Evolutionary conservation across 2,797 vertebrate genomes (phyloP).

Genomic region (Hafferia zeledoni): DNA sequence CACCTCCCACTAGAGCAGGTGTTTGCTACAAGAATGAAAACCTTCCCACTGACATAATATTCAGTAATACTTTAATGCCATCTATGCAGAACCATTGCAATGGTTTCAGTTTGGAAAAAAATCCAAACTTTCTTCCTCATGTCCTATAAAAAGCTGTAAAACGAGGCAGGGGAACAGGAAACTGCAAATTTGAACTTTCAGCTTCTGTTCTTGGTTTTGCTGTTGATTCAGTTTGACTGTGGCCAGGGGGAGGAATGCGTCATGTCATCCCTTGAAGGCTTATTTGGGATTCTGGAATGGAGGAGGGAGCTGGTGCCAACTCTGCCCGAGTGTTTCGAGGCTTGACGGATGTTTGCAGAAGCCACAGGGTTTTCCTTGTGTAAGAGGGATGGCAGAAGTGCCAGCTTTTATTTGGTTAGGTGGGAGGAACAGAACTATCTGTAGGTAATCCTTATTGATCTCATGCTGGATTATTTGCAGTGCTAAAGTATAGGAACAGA

Average conservation of each 20-base stretch:
- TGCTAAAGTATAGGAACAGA: not conserved
- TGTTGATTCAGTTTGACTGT: constrained; percentile 31
- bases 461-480: not conserved
- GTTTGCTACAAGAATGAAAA: not conserved
- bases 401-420: not conserved
- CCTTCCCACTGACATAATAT: not conserved
- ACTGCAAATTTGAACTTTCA: not conserved
- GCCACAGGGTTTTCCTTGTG: constrained; percentile 14
- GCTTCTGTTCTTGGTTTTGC: constrained; percentile 35
- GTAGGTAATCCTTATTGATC: not conserved
- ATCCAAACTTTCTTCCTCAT: not conserved
- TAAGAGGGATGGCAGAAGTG: constrained; percentile 1
- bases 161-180: constrained; percentile 5
- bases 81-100: not conserved
- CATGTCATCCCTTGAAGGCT: not conserved
- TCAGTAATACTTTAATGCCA: not conserved
- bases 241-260: not conserved
- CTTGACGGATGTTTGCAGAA: constrained; percentile 28
- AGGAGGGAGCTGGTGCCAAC: constrained; percentile 35
- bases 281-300: constrained; percentile 4
- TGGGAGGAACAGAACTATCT: not conserved
- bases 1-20: not conserved
- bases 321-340: constrained; percentile 7
- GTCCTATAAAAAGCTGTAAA: constrained; percentile 12
- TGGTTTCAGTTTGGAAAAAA: not conserved